A percentile compares a stretch with the other conserved stretches of the same genome.
phyloP scores from a whole-genome alignment of 2,113 vertebrate genomes.

The Romanogobio albipinnatus region DNA sequence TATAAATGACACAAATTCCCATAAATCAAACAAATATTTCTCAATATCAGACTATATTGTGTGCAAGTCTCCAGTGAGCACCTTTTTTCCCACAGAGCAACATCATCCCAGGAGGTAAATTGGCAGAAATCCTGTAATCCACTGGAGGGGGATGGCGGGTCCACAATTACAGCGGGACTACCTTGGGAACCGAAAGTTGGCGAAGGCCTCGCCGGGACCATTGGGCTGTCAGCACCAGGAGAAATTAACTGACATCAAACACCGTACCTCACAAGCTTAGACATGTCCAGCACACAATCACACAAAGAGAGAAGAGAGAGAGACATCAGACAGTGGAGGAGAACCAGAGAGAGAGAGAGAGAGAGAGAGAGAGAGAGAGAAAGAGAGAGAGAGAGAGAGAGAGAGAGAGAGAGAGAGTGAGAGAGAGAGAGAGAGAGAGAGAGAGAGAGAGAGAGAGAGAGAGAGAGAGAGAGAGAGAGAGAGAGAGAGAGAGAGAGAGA shows the following conservation, averaged over 20 bases:
- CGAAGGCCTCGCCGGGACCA: constrained; percentile 64
- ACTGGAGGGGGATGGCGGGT: constrained; percentile 70
- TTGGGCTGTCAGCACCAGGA: constrained; percentile 79
- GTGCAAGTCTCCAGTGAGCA: constrained; percentile 5
- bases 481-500: constrained; percentile 27
- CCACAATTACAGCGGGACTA: constrained; percentile 70
- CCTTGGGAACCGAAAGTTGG: constrained; percentile 68
- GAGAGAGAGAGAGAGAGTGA: constrained; percentile 4
- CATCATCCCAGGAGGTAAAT: constrained; percentile 73
- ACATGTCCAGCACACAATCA: constrained; percentile 78
- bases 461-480: neutral
- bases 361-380: neutral
- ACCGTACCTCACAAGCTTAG: constrained; percentile 78
- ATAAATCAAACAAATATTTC: neutral
- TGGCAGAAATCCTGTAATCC: constrained; percentile 72
- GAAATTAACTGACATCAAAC: constrained; percentile 84
- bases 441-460: neutral
- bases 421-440: neutral
- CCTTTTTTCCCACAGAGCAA: constrained; percentile 75
- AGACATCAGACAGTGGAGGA: constrained; percentile 8
- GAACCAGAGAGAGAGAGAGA: neutral
- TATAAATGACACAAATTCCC: too few species aligned
- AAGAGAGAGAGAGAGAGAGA: constrained; percentile 27
- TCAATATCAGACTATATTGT: constrained; percentile 1
- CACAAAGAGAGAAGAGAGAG: constrained; percentile 55